Conservation (phyloP, 2,888 invertebrate species). For the Argynnis bischoffii region DNA sequence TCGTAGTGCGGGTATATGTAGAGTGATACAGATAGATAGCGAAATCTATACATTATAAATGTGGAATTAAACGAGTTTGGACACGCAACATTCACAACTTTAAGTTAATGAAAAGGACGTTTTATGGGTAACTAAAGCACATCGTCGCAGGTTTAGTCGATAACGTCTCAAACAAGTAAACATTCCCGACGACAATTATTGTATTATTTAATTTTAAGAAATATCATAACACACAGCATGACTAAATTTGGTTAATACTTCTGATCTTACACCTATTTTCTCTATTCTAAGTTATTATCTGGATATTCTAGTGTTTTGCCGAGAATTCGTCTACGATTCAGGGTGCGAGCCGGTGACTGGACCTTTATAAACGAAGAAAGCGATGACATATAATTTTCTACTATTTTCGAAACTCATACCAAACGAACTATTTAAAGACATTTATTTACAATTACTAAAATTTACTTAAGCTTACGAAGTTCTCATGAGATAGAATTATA, state of each 20-base stretch:
- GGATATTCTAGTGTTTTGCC: constrained; percentile 69
- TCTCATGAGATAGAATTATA: constrained; percentile 52
- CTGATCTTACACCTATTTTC: constrained; percentile 72
- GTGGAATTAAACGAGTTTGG: constrained; percentile 47
- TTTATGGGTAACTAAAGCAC: constrained; percentile 45
- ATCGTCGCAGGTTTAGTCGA: constrained; percentile 46
- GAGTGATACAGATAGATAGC: constrained; percentile 43
- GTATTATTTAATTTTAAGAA: constrained; percentile 64
- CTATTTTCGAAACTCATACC: constrained; percentile 54
- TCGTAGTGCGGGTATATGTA: constrained; percentile 42
- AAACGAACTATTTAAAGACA: constrained; percentile 55
- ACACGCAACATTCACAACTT: constrained; percentile 43
- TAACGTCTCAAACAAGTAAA: constrained; percentile 38
- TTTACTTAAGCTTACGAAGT: constrained; percentile 67
- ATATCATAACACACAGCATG: constrained; percentile 75
- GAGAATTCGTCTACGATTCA: constrained; percentile 62
- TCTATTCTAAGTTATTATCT: constrained; percentile 78
- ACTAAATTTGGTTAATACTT: constrained; percentile 81
- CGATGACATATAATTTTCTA: constrained; percentile 42
- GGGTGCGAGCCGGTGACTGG: constrained; percentile 63
- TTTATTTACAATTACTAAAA: constrained; percentile 71
- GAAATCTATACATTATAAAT: constrained; percentile 41
- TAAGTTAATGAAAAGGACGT: constrained; percentile 44
- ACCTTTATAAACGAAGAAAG: constrained; percentile 55
- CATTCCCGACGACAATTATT: constrained; percentile 43